Evolutionary conservation across 2,113 vertebrate genomes (phyloP), one percentile per base, ranked within the genome.

Genomic region (Psophia crepitans): DNA sequence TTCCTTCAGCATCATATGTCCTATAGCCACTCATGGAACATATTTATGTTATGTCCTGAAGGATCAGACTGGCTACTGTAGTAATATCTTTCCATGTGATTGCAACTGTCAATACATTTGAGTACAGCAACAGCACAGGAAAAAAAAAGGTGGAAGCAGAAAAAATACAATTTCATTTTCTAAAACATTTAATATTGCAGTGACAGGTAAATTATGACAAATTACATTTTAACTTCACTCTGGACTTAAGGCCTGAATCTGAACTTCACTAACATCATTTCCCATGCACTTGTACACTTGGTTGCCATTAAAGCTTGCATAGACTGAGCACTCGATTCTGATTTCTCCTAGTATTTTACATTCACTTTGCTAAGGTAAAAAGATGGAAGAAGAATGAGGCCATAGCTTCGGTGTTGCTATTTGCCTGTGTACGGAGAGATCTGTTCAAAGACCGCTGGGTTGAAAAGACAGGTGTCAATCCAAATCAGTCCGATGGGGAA

Each of bases 381-480:
- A 64, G 35, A 84, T 30, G 32, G 61, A 83, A 84, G 70, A 90
- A 88, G 77, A 89, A 84, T 14, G 37, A 92, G 64, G 64, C 46
- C 33, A 54, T 20, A 80, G 79, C 60, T 84, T 80, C 9, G 4
- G 51, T 89, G 35, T 60, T 88, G 80, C 46, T 58, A 84, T 92
- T 93, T 96, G 43, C 41, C 65, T 84, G 2, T 32, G 21, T 88
- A 56, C 18, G 64, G 43, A 81, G 71, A 35, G 64, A 90, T 81
- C 86, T 81, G 30, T 75, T 90, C 33, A 74, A 93, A 96, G 56
- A 35, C 24, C 24, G 14, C 28, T 49, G 57, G 41, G 53, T 49
- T 95, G 85, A 88, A 94, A 95, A 87, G 57, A 85, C 57, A 88
- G 82, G 49, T 95, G 43, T 74, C 92, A 84, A 81, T 66, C 68